Percentiles rank a stretch among this genome's conserved stretches.
phyloP scores from a whole-genome alignment of 2,888 invertebrate genomes.

The Synergus japonicus region DNA sequence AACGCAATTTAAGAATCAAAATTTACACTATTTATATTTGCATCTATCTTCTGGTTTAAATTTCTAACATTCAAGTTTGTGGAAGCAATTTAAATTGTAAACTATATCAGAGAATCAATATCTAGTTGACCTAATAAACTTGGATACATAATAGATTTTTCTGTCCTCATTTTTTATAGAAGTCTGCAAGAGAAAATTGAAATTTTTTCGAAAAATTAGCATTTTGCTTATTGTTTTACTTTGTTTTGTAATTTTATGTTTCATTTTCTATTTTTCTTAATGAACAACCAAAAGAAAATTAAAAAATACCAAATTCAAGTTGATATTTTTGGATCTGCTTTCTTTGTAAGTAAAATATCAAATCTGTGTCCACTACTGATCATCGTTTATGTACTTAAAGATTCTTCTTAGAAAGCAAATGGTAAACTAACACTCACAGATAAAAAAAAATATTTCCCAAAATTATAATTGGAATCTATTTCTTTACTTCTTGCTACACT shows the following conservation, averaged over 20 bases:
- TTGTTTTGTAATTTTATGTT: background rate
- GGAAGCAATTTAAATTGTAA: background rate
- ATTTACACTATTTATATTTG: background rate
- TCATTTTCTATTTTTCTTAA: background rate
- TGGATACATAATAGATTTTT: slow-evolving; percentile 28
- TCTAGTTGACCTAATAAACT: slow-evolving; percentile 34
- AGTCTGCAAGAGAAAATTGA: background rate
- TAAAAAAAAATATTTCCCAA: background rate
- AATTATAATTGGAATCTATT: background rate
- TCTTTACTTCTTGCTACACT: background rate
- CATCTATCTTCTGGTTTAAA: background rate
- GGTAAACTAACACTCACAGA: background rate
- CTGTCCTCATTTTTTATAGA: slow-evolving; percentile 2
- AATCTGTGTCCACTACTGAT: background rate
- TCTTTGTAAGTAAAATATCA: background rate
- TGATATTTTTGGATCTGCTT: background rate
- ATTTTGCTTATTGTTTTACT: background rate
- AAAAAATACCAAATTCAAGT: background rate
- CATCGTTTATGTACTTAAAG: background rate
- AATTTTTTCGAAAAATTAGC: background rate
- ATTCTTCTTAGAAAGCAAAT: background rate
- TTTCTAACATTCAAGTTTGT: background rate
- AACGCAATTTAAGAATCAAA: background rate
- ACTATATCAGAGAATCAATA: slow-evolving; percentile 6
- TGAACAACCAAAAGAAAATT: background rate